These are phyloP conservation scores for Apotomis turbidana DNA, from an alignment of 2,888 invertebrate genomes.

Conservation along the genomic window DNA sequence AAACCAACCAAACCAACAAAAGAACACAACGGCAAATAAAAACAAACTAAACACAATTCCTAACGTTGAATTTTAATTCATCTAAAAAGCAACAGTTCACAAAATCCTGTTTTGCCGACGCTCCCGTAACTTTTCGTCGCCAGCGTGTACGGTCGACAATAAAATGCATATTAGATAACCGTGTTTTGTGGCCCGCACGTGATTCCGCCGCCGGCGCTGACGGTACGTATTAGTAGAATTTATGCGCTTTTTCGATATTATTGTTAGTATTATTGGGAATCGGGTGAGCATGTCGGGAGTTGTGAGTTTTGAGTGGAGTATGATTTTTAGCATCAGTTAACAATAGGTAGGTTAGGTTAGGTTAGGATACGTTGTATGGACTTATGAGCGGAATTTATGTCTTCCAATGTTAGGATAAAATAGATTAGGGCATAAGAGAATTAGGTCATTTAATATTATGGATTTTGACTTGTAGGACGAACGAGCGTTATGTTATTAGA, in stretches of 20 bases:
- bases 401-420: too few relatives aligned
- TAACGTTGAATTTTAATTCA: too few relatives aligned
- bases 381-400: too few relatives aligned
- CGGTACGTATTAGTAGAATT: conserved; percentile 34
- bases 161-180: conserved; percentile 82
- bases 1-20: too few relatives aligned
- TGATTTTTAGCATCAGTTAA: neutral
- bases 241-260: conserved; percentile 22
- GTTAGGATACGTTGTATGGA: too few relatives aligned
- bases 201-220: conserved; percentile 59
- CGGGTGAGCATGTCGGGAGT: neutral
- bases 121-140: conserved; percentile 63
- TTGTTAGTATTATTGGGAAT: conserved; percentile 30
- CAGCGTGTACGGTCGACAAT: conserved; percentile 65
- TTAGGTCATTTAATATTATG: too few relatives aligned
- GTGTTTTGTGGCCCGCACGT: conserved; percentile 78
- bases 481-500: too few relatives aligned
- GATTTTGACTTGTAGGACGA: too few relatives aligned
- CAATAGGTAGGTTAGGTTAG: too few relatives aligned
- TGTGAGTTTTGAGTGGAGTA: neutral
- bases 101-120: conserved; percentile 53
- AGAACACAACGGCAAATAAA: neutral
- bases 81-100: neutral
- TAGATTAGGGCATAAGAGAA: too few relatives aligned
- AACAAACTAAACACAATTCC: neutral